Conservation (phyloP, 2,113 vertebrate species). For the Megaleporinus macrocephalus region DNA sequence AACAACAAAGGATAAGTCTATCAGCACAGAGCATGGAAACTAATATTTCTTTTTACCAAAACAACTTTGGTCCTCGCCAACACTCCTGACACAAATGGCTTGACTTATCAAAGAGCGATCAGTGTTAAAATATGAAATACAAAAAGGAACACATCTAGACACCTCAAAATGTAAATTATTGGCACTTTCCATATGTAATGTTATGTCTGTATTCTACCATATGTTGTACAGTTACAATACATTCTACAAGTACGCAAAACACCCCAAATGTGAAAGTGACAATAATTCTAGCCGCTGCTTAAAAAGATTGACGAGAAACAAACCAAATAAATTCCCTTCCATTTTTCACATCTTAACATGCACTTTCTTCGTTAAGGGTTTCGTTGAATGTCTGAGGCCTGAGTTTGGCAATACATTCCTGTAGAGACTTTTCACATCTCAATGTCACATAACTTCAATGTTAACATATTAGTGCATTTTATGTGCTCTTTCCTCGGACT, state of each 20-base stretch:
- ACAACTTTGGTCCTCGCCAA: conserved; percentile 84
- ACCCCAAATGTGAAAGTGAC: conserved; percentile 79
- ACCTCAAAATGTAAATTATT: conserved; percentile 76
- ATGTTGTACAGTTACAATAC: conserved; percentile 77
- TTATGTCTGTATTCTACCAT: conserved; percentile 72
- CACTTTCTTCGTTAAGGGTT: conserved; percentile 70
- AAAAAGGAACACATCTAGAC: conserved; percentile 76
- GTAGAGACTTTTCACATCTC: conserved; percentile 73
- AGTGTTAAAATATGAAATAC: conserved; percentile 80
- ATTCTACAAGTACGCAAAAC: conserved; percentile 79
- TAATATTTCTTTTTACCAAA: conserved; percentile 67
- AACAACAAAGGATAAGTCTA: conserved; percentile 77
- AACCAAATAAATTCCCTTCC: conserved; percentile 73
- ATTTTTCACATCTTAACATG: conserved; percentile 74
- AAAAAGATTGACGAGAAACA: conserved; percentile 60
- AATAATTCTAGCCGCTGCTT: conserved; percentile 74
- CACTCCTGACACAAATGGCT: conserved; percentile 80
- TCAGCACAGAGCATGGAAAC: conserved; percentile 81
- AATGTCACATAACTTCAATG: conserved; percentile 75
- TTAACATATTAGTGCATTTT: conserved; percentile 82
- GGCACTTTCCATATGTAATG: conserved; percentile 81
- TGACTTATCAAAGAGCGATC: conserved; percentile 72
- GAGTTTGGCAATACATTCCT: conserved; percentile 84
- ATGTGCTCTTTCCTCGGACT: conserved; percentile 77
- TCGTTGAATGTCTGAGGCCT: conserved; percentile 78